Percentiles rank a stretch among this genome's conserved stretches.
Evolutionary conservation across 1,140 invertebrate genomes (phyloP).

Genomic region (Pinna nobilis): DNA sequence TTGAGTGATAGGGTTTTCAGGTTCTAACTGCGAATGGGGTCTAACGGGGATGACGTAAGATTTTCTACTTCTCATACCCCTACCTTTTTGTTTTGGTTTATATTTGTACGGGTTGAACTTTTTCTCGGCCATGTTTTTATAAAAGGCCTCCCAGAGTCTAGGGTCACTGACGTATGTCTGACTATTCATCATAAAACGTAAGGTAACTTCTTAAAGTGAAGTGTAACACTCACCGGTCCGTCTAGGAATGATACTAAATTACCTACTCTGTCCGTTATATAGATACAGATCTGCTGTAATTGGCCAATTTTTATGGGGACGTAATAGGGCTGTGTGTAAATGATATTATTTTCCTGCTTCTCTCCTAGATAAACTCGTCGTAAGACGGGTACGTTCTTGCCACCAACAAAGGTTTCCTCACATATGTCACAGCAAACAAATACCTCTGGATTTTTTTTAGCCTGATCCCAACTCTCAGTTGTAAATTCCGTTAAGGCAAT

Average conservation of each 20-base stretch:
- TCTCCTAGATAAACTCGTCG: constrained; percentile 16
- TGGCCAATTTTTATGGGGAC: constrained; percentile 8
- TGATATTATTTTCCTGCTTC: constrained; percentile 8
- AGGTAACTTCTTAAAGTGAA: constrained; percentile 33
- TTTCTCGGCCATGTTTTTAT: constrained; percentile 6
- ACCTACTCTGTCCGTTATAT: constrained; percentile 25
- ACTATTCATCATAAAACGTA: constrained; percentile 24
- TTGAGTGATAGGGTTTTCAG: neutral
- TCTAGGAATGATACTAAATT: constrained; percentile 14
- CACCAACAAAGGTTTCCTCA: constrained; percentile 11
- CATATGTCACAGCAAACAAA: constrained; percentile 12
- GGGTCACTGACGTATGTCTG: constrained; percentile 19
- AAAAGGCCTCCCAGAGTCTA: constrained; percentile 16
- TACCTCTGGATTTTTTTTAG: neutral
- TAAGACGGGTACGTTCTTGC: constrained; percentile 11
- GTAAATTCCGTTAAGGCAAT: constrained; percentile 13
- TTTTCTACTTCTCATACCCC: constrained; percentile 2
- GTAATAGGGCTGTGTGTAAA: constrained; percentile 24
- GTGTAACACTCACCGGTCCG: constrained; percentile 26
- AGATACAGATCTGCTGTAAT: constrained; percentile 23
- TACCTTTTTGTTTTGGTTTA: constrained; percentile 14
- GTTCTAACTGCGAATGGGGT: constrained; percentile 17
- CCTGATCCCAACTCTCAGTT: constrained; percentile 4
- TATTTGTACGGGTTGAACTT: constrained; percentile 24
- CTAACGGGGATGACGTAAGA: constrained; percentile 22